Evolutionary conservation across 1,140 invertebrate genomes (phyloP).

Genomic region (Drosophila baimaii): DNA sequence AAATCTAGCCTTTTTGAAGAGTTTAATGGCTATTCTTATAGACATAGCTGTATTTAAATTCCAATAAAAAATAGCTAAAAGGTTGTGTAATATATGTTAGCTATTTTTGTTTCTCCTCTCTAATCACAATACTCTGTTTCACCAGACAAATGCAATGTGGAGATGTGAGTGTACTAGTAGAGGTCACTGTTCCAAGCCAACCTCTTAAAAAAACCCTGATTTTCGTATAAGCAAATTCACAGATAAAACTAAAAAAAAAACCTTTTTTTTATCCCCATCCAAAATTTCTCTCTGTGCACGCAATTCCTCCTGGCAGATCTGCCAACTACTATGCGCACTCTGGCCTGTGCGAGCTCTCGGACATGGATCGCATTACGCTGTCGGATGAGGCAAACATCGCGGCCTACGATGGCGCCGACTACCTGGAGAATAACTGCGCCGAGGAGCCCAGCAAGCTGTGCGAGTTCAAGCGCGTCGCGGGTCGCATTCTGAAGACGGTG

Average conservation of each 20-base stretch:
- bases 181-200: too few relatives aligned
- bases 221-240: neutral
- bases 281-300: constrained; percentile 11
- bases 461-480: constrained; percentile 95
- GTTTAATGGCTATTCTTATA: too few relatives aligned
- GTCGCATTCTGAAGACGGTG: constrained; percentile 95
- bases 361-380: constrained; percentile 95
- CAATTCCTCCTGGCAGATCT: constrained; percentile 88
- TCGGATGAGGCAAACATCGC: constrained; percentile 91
- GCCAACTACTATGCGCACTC: constrained; percentile 94
- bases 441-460: constrained; percentile 95
- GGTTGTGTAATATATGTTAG: too few relatives aligned
- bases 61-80: too few relatives aligned
- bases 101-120: too few relatives aligned
- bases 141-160: too few relatives aligned
- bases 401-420: constrained; percentile 90
- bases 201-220: neutral
- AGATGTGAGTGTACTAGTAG: too few relatives aligned
- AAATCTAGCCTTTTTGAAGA: too few relatives aligned
- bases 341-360: constrained; percentile 93
- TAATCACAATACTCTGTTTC: too few relatives aligned
- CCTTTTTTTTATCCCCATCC: neutral
- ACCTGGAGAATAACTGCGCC: constrained; percentile 95
- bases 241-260: neutral
- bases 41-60: too few relatives aligned